Base-by-base conservation (phyloP, 2,113 vertebrate genomes). In the Trachemys scripta region DNA sequence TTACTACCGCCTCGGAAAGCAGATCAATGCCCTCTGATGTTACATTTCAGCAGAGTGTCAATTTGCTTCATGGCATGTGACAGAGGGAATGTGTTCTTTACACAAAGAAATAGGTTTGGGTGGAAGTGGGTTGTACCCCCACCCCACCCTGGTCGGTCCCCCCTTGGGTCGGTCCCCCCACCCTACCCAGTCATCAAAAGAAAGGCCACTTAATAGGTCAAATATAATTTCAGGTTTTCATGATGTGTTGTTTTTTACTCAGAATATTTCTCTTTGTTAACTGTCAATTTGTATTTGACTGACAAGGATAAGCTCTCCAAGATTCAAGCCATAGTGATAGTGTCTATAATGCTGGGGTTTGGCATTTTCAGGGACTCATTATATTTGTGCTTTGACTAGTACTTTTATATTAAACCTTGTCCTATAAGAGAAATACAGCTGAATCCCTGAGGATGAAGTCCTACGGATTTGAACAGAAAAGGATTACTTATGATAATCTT, bases 151-250 rank as follows among this genome's bases (percentile, higher is more conserved):
- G 49, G 49, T 50, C 11, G 49, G 49, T 50, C 49, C 16, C 17
- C 51, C 51, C 16, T 13, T 3, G 5, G 14, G 50, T 51, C 5
- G 16, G 50, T 51, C 50, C 84, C 50, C 10, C 17, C 31, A 17
- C 24, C 82, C 14, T 53, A 80, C 49, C 11, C 53, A 83, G 81
- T 49, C 6, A 27, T 31, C 81, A 91, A 93, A 91, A 20, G 2
- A 88, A 24, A 93, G 95, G 51, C 49, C 62, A 95, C 8, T 65
- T 91, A 86, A 94, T 2, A 82, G 50, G 38, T 78, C 78, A 90
- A 62, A 85, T 79, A 31, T 50, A 84, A 88, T 57, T 78, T 78
- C 0, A 0, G 4, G 14, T 42, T 88, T 88, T 3, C 62, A 51
- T 57, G 45, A 75, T 19, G 45, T n/a, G 4, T 53, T 13, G 62